Evolutionary conservation across 2,113 vertebrate genomes (phyloP), one percentile per base, ranked within the genome.

Genomic region (Mustela nigripes): DNA sequence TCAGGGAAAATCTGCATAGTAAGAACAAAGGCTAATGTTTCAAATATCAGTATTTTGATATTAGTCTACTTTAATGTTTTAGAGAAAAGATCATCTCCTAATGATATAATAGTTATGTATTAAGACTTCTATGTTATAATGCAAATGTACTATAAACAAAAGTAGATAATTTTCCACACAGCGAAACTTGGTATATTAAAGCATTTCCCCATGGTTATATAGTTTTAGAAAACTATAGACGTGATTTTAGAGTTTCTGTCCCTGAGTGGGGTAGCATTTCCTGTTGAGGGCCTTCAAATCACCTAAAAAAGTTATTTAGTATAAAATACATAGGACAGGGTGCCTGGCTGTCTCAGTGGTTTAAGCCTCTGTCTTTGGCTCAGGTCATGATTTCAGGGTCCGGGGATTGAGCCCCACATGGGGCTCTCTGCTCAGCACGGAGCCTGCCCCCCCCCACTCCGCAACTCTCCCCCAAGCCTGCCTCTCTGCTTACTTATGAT

Each of bases 31-130:
- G 63, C 45, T 84, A 84, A 69, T 95, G 28, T 94, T 94, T 93
- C 58, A 92, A 84, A 62, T 92, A n/a, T 83, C 63, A 81, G 48
- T 74, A 96, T 93, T 89, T 98, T 81, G 71, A 67, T 92, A 84
- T 82, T 80, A 82, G 28, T 63, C 31, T 83, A 89, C 36, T 74
- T 67, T 79, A 93, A 83, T 65, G 1, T 73, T 85, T 90, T 96
- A 90, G 36, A 45, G 93, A 93, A 93, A 91, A 94, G 18, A 79
- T 60, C 14, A 9, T 74, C 86, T 62, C 36, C 56, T 94, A 87
- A 50, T 65, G n/a, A 50, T 69, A 36, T 65, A 73, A 31, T 26
- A 74, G 36, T 93, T 91, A 1, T 22, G n/a, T 60, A 92, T 74
- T 91, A 93, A 89, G 56, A 73, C 85, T 84, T 91, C 36, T 74